Base-by-base conservation (phyloP, 2,113 vertebrate genomes). In the Tenrec ecaudatus region DNA sequence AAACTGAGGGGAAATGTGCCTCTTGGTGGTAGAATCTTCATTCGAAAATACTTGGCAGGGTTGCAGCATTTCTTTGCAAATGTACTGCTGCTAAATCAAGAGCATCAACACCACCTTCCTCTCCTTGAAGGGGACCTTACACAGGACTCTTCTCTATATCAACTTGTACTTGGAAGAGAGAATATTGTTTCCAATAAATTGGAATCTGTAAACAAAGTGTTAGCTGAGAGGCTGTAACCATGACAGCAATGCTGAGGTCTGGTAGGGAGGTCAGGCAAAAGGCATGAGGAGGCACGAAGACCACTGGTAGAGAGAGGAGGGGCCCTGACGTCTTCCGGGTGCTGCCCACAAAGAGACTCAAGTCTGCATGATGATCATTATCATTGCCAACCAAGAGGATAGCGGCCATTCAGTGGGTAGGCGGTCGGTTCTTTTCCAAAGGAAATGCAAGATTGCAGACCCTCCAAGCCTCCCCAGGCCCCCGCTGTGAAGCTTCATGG, bases 401-500 rank as follows among this genome's bases (percentile, higher is more conserved):
- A 6, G 38, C 33, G 78, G 3, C 15, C 31, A 43, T 43, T 77
- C 69, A 11, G 0, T 6, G 12, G 84, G 62, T 80, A 57, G 58
- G 33, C 79, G 29, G 57, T 19, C 7, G 82, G 82, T 36, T 9
- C 7, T 33, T 78, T 79, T 33, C 60, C 36, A 84, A 38, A 31
- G 31, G 71, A 64, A 81, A 20, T 17, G 27, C 19, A 36, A 58
- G 71, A 10, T 23, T 23, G 29, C 9, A 1, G 47, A 25, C 0
- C 43, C 66, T 38, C 22, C 1, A 1, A 12, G 27, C 7, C 31
- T 27, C 27, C 9, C 57, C 0, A 0, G 2, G 31, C 14, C 47
- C 15, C 5, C 4, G 23, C 29, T 16, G 9, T 4, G 25, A 43
- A 19, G 1, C 19, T 25, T 12, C 17, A 33, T 0, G 1, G 68